phyloP scores from a whole-genome alignment of 2,888 invertebrate species.

The Synanthedon andrenaeformis region DNA sequence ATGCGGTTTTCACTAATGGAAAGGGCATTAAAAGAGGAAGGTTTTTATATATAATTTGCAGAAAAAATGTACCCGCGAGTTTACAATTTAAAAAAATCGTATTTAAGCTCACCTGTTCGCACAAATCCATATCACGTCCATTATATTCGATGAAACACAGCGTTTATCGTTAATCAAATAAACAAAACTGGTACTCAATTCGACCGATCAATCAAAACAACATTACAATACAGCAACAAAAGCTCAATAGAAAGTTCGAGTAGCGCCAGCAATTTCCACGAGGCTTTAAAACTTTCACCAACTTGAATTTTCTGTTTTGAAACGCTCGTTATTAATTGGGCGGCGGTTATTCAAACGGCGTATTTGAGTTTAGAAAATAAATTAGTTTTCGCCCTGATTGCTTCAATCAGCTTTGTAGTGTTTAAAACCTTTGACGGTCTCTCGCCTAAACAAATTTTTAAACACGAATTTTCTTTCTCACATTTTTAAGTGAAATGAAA shows the following conservation, averaged over 20 bases:
- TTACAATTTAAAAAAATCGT: too few species aligned
- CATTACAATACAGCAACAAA: not conserved
- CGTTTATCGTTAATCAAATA: not conserved
- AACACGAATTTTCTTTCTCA: too few species aligned
- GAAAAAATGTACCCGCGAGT: too few species aligned
- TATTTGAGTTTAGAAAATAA: not conserved
- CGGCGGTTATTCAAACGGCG: not conserved
- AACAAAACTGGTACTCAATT: not conserved
- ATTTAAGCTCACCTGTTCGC: not conserved
- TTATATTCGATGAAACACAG: not conserved
- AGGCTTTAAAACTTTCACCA: not conserved
- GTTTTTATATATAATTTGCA: too few species aligned
- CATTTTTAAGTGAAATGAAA: too few species aligned
- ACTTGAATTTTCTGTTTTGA: not conserved
- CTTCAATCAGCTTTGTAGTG: not conserved
- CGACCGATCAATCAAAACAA: not conserved
- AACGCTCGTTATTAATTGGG: not conserved
- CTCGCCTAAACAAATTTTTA: too few species aligned
- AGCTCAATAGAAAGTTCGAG: not conserved
- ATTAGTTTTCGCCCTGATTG: not conserved
- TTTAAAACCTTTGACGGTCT: not conserved
- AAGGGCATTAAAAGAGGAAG: too few species aligned
- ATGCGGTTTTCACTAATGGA: too few species aligned
- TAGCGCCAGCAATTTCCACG: not conserved
- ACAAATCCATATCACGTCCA: not conserved